These are phyloP conservation scores for Thalassophryne amazonica DNA, from an alignment of 2,797 vertebrate genomes.

Conservation along the genomic window DNA sequence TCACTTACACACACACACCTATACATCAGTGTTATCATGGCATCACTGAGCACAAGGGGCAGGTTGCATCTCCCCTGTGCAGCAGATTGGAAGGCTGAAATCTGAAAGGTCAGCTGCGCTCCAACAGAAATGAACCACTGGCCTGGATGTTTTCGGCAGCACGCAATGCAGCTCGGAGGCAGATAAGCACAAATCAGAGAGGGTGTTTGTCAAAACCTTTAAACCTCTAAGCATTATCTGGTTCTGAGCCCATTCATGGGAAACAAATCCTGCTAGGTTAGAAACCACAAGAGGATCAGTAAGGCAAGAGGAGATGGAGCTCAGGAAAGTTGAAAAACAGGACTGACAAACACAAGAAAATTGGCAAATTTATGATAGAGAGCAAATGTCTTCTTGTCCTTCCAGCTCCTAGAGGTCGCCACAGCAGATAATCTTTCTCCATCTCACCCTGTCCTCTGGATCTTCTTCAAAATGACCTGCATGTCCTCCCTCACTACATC, in stretches of 20 bases:
- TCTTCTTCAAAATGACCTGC: too few species aligned
- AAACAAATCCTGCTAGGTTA: conserved; percentile 60
- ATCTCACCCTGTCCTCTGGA: too few species aligned
- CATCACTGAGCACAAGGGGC: conserved; percentile 21
- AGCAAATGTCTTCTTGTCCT: background rate
- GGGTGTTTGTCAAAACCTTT: conserved; percentile 39
- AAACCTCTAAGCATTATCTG: conserved; percentile 57
- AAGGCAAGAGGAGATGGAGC: conserved; percentile 4
- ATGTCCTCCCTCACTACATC: too few species aligned
- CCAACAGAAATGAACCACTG: conserved; percentile 59
- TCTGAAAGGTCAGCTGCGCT: conserved; percentile 50
- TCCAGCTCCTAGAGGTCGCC: too few species aligned
- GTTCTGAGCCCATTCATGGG: conserved; percentile 56
- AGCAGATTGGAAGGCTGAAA: conserved; percentile 43
- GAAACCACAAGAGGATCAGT: conserved; percentile 22
- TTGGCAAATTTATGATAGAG: background rate
- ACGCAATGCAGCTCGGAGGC: conserved; percentile 44
- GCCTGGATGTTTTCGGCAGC: conserved; percentile 42
- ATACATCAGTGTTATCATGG: too few species aligned
- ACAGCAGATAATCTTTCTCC: too few species aligned
- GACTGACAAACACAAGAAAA: background rate
- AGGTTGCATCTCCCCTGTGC: conserved; percentile 29
- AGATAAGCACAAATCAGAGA: conserved; percentile 65
- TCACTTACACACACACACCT: too few species aligned
- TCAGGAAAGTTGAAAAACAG: background rate